These are phyloP conservation scores for Amphilophus citrinellus DNA, from an alignment of 2,113 vertebrate species.

Conservation along the genomic window DNA sequence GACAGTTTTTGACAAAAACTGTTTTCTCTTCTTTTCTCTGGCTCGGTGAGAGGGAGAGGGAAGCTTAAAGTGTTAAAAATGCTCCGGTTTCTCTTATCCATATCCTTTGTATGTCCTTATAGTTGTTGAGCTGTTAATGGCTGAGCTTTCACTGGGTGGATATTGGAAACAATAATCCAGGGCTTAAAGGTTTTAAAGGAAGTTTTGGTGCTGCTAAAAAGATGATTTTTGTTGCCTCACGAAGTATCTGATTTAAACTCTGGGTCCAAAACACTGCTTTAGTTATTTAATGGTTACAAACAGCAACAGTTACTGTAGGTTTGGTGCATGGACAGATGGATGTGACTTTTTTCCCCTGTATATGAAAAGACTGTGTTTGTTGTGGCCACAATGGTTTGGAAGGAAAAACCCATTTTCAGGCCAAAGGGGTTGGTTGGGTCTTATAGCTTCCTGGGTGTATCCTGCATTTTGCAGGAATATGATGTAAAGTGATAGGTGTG, in stretches of 20 bases:
- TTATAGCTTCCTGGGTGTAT: neutral
- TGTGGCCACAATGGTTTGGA: neutral
- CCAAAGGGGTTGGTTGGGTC: rapidly evolving
- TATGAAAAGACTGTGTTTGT: neutral
- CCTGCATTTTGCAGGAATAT: neutral
- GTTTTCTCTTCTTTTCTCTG: neutral
- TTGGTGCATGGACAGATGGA: neutral
- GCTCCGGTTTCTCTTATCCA: neutral
- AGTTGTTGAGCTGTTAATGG: neutral
- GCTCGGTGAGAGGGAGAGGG: neutral
- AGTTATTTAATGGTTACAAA: neutral
- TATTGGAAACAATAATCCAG: too few relatives aligned
- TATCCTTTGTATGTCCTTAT: neutral
- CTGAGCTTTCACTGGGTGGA: neutral
- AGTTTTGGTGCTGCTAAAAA: neutral
- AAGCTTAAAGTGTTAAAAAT: too few relatives aligned
- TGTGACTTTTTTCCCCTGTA: neutral
- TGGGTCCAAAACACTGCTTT: rapidly evolving
- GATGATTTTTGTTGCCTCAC: too few relatives aligned
- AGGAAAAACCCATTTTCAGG: neutral
- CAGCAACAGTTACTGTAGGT: neutral
- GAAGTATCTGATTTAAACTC: neutral
- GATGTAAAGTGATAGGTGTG: neutral
- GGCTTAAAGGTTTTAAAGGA: neutral
- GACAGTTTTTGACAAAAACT: neutral